A percentile compares a stretch with the other conserved stretches of the same genome.
phyloP scores from a whole-genome alignment of 2,113 vertebrate genomes.

The Pycnonotus jocosus region DNA sequence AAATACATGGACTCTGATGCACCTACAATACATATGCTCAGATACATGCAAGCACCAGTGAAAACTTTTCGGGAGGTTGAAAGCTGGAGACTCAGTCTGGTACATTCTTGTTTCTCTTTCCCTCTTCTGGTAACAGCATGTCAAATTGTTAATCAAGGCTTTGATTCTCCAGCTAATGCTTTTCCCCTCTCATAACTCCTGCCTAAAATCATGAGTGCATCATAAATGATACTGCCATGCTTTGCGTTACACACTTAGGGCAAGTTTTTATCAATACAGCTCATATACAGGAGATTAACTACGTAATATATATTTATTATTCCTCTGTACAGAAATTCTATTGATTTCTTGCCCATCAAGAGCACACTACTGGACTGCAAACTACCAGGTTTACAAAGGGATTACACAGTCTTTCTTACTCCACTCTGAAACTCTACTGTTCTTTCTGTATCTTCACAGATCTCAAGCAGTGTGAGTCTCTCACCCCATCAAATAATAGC shows the following conservation, averaged over 20 bases:
- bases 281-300: conserved; percentile 17
- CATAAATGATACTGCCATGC: not conserved
- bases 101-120: not conserved
- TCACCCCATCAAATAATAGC: not conserved
- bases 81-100: not conserved
- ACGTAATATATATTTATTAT: conserved; percentile 3
- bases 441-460: not conserved
- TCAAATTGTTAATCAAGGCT: not conserved
- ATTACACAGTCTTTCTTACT: not conserved
- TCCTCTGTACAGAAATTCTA: not conserved
- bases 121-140: not conserved
- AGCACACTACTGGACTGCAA: not conserved
- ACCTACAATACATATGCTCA: conserved; percentile 41
- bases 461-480: not conserved
- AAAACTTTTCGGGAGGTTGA: not conserved
- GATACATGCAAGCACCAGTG: not conserved
- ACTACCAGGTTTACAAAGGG: not conserved
- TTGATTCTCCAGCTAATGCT: not conserved
- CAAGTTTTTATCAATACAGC: conserved; percentile 29
- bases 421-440: not conserved
- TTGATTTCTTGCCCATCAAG: not conserved
- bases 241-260: not conserved
- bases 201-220: not conserved
- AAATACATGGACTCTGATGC: not conserved
- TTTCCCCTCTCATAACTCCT: not conserved